Conservation (phyloP, 1,140 invertebrate species). For the Planococcus citri region DNA sequence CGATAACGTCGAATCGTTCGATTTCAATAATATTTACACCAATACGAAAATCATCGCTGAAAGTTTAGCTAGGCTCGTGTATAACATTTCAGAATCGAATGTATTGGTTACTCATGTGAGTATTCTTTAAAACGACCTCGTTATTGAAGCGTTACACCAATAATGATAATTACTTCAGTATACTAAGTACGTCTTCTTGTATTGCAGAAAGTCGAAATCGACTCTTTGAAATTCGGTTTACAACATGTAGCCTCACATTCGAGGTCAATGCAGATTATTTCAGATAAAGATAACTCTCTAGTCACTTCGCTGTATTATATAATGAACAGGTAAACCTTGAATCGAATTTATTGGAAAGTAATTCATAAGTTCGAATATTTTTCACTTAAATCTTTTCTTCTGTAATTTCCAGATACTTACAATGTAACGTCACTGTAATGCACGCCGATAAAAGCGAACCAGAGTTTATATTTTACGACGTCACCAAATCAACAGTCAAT, state of each 20-base stretch:
- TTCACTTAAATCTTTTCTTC: too few species aligned
- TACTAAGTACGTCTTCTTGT: background rate
- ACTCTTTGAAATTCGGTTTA: conserved; percentile 58
- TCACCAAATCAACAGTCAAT: conserved; percentile 61
- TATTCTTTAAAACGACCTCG: too few species aligned
- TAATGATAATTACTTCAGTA: too few species aligned
- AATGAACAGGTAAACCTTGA: conserved; percentile 52
- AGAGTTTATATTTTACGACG: conserved; percentile 83
- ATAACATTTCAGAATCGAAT: conserved; percentile 16
- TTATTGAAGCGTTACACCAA: background rate
- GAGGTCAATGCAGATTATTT: conserved; percentile 56
- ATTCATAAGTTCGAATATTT: conserved; percentile 48
- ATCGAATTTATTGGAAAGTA: conserved; percentile 59
- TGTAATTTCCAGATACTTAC: background rate
- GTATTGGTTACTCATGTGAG: conserved; percentile 20
- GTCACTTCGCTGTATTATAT: conserved; percentile 53
- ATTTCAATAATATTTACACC: conserved; percentile 45
- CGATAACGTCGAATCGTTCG: conserved; percentile 43
- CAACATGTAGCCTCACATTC: conserved; percentile 57
- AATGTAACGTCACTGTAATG: background rate
- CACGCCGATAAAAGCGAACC: conserved; percentile 71
- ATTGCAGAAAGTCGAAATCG: conserved; percentile 54
- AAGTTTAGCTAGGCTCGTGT: conserved; percentile 70
- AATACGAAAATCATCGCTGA: conserved; percentile 71
- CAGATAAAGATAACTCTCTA: conserved; percentile 49